These are phyloP conservation scores for Paratrypauchen microcephalus DNA, from an alignment of 2,797 vertebrate species.

Conservation along the genomic window DNA sequence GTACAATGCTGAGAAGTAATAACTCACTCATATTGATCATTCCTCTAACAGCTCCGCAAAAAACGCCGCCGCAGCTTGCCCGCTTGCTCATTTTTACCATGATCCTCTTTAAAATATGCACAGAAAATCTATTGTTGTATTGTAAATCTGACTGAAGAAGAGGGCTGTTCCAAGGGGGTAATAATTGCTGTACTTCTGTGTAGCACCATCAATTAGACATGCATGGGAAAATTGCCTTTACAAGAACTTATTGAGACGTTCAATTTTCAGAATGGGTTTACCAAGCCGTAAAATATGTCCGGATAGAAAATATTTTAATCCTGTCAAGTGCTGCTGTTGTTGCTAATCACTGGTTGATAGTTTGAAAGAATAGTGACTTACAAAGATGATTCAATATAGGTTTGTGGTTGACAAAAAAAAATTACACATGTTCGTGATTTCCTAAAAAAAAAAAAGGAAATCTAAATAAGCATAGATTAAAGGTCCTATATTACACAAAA, in stretches of 20 bases:
- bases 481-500: no score
- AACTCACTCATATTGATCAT: conserved; percentile 39
- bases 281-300: conserved; percentile 48
- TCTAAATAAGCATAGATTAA: no score
- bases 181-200: conserved; percentile 42
- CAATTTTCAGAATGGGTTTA: conserved; percentile 48
- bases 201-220: conserved; percentile 46
- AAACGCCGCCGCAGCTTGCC: conserved; percentile 24
- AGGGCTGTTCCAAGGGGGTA: conserved; percentile 30
- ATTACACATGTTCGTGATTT: no score
- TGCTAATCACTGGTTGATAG: conserved; percentile 52
- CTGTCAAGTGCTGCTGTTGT: conserved; percentile 44
- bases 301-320: conserved; percentile 48
- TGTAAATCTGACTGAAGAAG: conserved; percentile 37
- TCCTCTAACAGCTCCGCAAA: conserved; percentile 28
- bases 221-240: conserved; percentile 45
- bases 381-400: conserved; percentile 51
- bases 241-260: conserved; percentile 47
- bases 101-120: conserved; percentile 42
- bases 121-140: conserved; percentile 33
- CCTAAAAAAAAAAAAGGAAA: no score
- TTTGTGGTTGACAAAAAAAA: no score
- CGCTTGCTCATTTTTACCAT: conserved; percentile 31
- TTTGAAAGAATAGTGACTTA: conserved; percentile 56
- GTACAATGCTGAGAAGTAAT: conserved; percentile 20